phyloP scores from a whole-genome alignment of 2,888 invertebrate genomes.

The Machimus rusticus region DNA sequence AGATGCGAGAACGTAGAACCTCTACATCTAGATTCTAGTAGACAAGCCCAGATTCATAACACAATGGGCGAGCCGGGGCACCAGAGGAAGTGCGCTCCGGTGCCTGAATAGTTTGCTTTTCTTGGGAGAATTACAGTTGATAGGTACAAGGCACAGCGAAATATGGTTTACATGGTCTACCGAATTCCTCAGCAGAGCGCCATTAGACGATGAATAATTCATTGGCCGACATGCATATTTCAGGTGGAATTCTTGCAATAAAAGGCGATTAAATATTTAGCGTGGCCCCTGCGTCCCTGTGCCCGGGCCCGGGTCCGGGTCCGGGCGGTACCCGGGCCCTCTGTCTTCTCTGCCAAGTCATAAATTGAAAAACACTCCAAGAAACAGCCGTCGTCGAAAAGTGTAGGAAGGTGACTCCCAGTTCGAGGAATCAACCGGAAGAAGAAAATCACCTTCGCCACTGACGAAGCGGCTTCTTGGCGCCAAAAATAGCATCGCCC shows the following conservation, averaged over 20 bases:
- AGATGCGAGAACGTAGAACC: slow-evolving; percentile 23
- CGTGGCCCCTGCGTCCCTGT: slow-evolving; percentile 41
- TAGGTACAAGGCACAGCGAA: slow-evolving; percentile 44
- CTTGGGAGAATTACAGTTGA: slow-evolving; percentile 44
- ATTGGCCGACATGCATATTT: slow-evolving; percentile 61
- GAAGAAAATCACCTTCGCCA: neutral
- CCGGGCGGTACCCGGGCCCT: neutral
- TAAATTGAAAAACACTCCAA: slow-evolving; percentile 7
- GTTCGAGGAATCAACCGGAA: neutral
- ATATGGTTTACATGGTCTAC: slow-evolving; percentile 52
- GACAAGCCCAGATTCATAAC: slow-evolving; percentile 36
- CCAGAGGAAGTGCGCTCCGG: slow-evolving; percentile 30
- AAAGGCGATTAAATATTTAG: slow-evolving; percentile 62
- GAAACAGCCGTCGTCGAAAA: slow-evolving; percentile 38
- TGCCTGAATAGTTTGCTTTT: slow-evolving; percentile 39
- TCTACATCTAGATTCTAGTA: neutral
- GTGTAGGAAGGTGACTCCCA: neutral
- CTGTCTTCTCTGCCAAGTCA: neutral
- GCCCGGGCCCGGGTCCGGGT: neutral
- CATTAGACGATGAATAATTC: slow-evolving; percentile 61
- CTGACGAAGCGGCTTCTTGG: neutral
- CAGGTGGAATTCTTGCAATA: slow-evolving; percentile 61
- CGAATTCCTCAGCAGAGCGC: slow-evolving; percentile 39
- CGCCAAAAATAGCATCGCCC: slow-evolving; percentile 32
- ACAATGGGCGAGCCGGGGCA: neutral